Base-by-base conservation (phyloP, 2,888 invertebrate species). In the Tanypteryx hageni region DNA sequence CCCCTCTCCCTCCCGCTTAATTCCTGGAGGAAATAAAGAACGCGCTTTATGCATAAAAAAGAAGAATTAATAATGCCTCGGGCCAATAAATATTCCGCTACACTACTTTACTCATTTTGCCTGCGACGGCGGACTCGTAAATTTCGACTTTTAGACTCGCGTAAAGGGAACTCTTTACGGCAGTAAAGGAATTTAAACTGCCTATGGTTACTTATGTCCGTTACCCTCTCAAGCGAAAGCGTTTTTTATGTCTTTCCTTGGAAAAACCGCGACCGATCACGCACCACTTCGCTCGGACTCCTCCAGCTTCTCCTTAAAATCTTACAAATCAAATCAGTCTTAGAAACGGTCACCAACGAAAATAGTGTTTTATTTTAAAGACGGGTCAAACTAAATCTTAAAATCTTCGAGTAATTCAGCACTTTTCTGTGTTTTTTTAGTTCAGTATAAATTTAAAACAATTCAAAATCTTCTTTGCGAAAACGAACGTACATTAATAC, bases 51-150 rank as follows among this genome's bases (percentile, higher is more conserved):
- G 61, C 64, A 61, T 27, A 64, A 64, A 89, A 44, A 89, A 68
- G 68, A 44, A 89, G 89, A 89, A 89, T 89, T 89, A 89, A 89
- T 89, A 89, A 89, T 89, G 89, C 44, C 89, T n/a, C 64, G 44
- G 64, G 89, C 89, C 89, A 89, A 89, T 89, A 89, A 89, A 89
- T 89, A 89, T 89, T 89, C 89, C 89, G 89, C 89, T 68, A 89
- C 68, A 89, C 89, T 89, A 89, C 86, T 61, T 86, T 27, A 86
- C 89, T 89, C 89, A 89, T 68, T 89, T 44, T 68, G 44, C 64
- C 14, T n/a, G 68, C 89, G 89, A 89, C 89, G 64, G 64, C n/a
- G 64, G 44, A 89, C 89, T 64, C 64, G 89, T 89, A 89, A 89
- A 89, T 89, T 89, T 44, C 16, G 61, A 22, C 64, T 44, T 89